These are phyloP conservation scores for Microtus pennsylvanicus DNA, from an alignment of 2,113 vertebrate genomes.

Conservation along the genomic window DNA sequence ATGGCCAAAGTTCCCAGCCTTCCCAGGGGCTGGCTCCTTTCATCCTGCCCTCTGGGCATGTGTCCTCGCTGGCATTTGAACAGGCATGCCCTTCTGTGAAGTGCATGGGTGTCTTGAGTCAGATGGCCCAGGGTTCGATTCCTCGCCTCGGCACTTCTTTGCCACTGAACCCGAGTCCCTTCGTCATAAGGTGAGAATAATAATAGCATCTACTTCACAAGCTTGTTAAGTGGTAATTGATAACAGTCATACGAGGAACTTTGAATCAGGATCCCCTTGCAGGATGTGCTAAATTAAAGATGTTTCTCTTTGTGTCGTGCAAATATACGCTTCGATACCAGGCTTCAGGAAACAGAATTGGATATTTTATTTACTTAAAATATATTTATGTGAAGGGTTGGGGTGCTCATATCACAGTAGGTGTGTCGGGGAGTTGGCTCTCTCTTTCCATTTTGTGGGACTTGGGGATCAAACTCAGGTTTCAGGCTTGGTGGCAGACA, in stretches of 20 bases:
- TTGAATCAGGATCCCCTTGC: not conserved
- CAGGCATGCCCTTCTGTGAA: not conserved
- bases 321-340: not conserved
- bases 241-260: accelerated
- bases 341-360: not conserved
- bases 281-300: not conserved
- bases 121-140: not conserved
- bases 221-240: not conserved
- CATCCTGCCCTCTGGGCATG: not conserved
- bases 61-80: accelerated
- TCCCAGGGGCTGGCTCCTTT: not conserved
- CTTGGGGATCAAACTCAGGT: not conserved
- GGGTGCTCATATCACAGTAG: not conserved
- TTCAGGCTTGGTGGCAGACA: not conserved
- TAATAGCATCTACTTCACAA: not conserved
- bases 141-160: not conserved
- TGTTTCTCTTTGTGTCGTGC: accelerated
- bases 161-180: too few species aligned
- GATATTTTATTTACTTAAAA: not conserved
- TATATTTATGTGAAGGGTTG: not conserved
- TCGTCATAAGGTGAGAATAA: not conserved
- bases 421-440: not conserved
- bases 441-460: not conserved
- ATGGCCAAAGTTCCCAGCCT: not conserved
- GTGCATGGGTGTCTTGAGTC: not conserved